Percentiles rank a stretch among this genome's conserved stretches.
phyloP scores from a whole-genome alignment of 2,888 invertebrate species.

The Spialia ferax region DNA sequence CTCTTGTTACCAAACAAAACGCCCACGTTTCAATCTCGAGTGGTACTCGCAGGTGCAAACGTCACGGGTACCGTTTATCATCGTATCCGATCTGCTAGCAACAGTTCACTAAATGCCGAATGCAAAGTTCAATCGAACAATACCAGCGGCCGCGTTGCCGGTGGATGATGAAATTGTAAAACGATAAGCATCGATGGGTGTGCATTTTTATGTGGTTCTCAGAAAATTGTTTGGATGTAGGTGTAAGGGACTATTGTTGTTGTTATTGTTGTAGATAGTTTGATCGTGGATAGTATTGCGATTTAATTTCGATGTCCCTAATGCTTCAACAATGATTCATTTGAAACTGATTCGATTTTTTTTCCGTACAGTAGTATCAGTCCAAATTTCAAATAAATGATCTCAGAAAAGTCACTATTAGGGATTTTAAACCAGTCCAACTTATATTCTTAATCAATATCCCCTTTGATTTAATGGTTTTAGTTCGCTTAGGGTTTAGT shows the following conservation, averaged over 20 bases:
- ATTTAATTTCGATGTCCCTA: no score
- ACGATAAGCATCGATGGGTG: conserved; percentile 46
- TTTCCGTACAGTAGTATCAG: no score
- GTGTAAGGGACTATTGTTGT: conserved; percentile 6
- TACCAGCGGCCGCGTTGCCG: conserved; percentile 45
- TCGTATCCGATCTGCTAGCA: conserved; percentile 65
- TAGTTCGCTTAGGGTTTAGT: no score
- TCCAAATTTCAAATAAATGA: no score
- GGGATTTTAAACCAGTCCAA: no score
- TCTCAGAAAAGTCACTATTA: no score
- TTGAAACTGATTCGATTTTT: no score
- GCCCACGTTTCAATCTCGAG: conserved; percentile 31
- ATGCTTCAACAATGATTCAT: no score
- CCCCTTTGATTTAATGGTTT: no score
- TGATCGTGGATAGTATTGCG: not conserved
- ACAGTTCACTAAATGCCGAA: conserved; percentile 78
- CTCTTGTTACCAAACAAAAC: conserved; percentile 30
- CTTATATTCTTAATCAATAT: no score
- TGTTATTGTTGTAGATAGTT: conserved; percentile 8
- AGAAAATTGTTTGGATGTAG: conserved; percentile 27
- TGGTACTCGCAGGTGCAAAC: conserved; percentile 49
- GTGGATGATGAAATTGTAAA: conserved; percentile 61
- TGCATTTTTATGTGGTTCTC: conserved; percentile 47
- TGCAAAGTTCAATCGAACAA: conserved; percentile 80
- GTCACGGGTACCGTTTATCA: conserved; percentile 62